These are phyloP conservation scores for Hozukius guyotensis DNA, from an alignment of 2,797 vertebrate species.

Conservation along the genomic window DNA sequence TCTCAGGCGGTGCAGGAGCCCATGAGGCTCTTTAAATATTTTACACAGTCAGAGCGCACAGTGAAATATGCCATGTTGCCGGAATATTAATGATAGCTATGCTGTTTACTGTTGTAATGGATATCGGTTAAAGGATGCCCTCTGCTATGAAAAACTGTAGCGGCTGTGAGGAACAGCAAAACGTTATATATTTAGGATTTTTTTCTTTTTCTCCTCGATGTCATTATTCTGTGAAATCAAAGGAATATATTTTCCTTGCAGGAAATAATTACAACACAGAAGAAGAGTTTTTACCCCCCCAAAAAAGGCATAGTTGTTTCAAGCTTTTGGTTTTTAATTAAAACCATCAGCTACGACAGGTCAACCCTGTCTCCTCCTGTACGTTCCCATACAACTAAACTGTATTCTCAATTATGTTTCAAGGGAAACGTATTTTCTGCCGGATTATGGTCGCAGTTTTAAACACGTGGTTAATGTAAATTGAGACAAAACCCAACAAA, in stretches of 20 bases:
- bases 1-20: slow-evolving; percentile 3
- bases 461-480: too few species aligned
- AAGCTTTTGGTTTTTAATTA: too few species aligned
- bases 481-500: too few species aligned
- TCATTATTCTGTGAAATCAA: neutral
- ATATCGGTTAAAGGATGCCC: neutral
- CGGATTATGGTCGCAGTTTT: too few species aligned
- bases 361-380: too few species aligned
- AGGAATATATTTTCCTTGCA: neutral
- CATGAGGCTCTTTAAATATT: slow-evolving; percentile 50
- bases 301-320: too few species aligned
- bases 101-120: slow-evolving; percentile 27
- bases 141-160: neutral
- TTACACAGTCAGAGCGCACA: neutral
- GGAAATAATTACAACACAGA: too few species aligned
- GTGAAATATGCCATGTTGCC: neutral
- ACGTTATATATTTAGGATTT: neutral
- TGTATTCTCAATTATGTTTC: too few species aligned
- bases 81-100: slow-evolving; percentile 35
- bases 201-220: neutral
- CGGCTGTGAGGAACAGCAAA: neutral
- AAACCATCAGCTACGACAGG: too few species aligned
- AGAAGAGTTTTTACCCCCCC: too few species aligned
- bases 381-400: too few species aligned
- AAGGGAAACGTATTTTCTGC: too few species aligned